phyloP scores from a whole-genome alignment of 2,797 vertebrate genomes.

The Loriculus beryllinus region DNA sequence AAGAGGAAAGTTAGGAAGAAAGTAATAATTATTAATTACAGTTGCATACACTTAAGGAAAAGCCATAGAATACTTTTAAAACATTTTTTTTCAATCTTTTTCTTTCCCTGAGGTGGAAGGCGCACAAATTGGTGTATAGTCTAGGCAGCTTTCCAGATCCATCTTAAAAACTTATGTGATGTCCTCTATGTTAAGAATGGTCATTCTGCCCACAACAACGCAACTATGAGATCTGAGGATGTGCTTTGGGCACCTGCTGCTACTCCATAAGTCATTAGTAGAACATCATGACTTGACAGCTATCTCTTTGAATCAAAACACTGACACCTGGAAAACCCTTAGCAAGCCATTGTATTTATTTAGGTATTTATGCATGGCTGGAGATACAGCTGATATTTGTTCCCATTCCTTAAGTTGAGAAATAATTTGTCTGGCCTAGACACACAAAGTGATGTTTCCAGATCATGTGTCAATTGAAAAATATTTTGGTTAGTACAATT shows the following conservation, averaged over 20 bases:
- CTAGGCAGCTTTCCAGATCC: neutral
- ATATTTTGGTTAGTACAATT: slow-evolving; percentile 6
- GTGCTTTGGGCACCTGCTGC: neutral
- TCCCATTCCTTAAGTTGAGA: neutral
- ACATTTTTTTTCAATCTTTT: neutral
- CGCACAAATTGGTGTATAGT: neutral
- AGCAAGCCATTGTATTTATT: neutral
- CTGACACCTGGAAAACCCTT: neutral
- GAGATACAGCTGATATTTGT: neutral
- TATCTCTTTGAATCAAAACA: neutral
- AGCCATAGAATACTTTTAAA: neutral
- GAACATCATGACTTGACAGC: neutral
- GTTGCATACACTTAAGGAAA: neutral
- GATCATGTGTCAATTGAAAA: neutral
- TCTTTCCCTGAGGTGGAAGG: neutral
- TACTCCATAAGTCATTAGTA: neutral
- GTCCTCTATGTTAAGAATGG: neutral
- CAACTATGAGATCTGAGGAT: neutral
- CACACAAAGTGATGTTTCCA: neutral
- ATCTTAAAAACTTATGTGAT: neutral
- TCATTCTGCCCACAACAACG: neutral
- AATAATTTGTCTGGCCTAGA: neutral
- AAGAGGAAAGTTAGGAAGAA: neutral
- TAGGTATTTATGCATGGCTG: neutral
- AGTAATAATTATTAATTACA: neutral